Percentiles rank a stretch among this genome's conserved stretches.
Conservation (phyloP, 2,888 invertebrate genomes). For the Athalia rosae region DNA sequence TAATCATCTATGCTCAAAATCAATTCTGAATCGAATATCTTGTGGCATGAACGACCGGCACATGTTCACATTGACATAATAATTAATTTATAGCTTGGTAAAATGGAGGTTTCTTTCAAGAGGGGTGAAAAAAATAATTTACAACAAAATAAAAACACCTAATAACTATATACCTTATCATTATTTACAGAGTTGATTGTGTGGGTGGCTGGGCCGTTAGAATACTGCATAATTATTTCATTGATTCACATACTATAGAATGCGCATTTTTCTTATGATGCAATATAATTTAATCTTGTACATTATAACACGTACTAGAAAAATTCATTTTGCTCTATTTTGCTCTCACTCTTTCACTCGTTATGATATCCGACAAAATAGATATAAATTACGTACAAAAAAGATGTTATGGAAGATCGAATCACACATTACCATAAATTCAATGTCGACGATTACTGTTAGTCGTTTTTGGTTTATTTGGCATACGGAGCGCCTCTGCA, state of each 20-base stretch:
- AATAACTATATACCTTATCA: not conserved
- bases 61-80: conserved; percentile 4
- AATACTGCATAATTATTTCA: conserved; percentile 7
- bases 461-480: conserved; percentile 75
- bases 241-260: no score
- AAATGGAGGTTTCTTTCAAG: not conserved
- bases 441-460: conserved; percentile 37
- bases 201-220: conserved; percentile 4
- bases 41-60: not conserved
- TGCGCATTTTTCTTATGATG: no score
- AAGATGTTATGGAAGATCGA: conserved; percentile 18
- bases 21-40: no score
- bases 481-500: conserved; percentile 87
- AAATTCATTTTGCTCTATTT: conserved; percentile 20
- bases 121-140: not conserved
- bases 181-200: conserved; percentile 27
- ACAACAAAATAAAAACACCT: conserved; percentile 25
- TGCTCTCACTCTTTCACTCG: not conserved
- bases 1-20: no score
- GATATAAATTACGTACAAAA: conserved; percentile 24
- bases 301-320: conserved; percentile 12
- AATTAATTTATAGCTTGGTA: not conserved
- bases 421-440: not conserved
- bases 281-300: no score
- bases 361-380: not conserved